Evolutionary conservation across 2,888 invertebrate genomes (phyloP), one percentile per base, ranked within the genome.

Genomic region (Agrochola litura): DNA sequence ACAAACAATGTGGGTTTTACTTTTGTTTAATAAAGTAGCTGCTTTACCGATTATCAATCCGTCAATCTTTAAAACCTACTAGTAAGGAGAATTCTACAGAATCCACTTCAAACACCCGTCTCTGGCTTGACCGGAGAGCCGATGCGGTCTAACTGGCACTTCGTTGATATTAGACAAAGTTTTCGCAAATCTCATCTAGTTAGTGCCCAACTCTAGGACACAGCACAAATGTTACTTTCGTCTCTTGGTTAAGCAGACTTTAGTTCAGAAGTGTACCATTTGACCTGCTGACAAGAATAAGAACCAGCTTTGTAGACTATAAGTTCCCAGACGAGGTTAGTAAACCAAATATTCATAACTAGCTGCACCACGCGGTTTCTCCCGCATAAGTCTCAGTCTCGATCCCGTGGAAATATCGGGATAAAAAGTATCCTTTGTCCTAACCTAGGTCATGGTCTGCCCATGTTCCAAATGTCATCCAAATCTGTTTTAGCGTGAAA

Each of bases 271-370:
- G 22, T 49, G 22, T 22, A 52, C 37, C 52, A 67, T n/a, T 43
- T 6, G 16, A 43, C 14, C 14, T 46, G 46, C 14, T 14, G 25
- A 43, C 9, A 54, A 25, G 12, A 54, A 43, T 10, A 54, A 68
- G 68, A 16, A 43, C 25, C 43, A 43, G 25, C 25, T 43, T 43
- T 19, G 43, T 19, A 25, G 25, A 25, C 1, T 25, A 6, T 41
- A 56, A 41, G 4, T 67, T 49, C 10, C n/a, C 16, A n/a, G 12
- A 41, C 12, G 25, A 73, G 73, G 68, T 68, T 54, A 68, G 73
- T 54, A 5, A 22, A 43, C 16, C 25, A 49, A 19, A 25, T 52
- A 22, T 52, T 52, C 3, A 19, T 49, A 49, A 19, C 19, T 19
- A 49, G 6, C 16, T 52, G 14, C 46, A 5, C 14, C 46, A 14